These are phyloP conservation scores for Dasyurus viverrinus DNA, from an alignment of 2,113 vertebrate genomes.

Conservation along the genomic window DNA sequence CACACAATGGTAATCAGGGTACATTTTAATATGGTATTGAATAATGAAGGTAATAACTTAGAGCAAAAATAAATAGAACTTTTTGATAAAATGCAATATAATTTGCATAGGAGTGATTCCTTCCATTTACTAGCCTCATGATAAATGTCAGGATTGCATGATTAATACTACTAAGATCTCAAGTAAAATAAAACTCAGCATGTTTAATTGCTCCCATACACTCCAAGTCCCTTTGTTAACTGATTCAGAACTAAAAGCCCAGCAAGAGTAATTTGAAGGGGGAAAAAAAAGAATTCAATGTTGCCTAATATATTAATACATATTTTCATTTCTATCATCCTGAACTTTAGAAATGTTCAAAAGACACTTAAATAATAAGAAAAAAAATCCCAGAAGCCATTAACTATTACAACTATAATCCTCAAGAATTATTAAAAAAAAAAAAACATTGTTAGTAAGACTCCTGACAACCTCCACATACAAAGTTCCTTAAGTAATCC, in stretches of 20 bases:
- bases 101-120: slow-evolving; percentile 57
- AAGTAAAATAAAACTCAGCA: slow-evolving; percentile 30
- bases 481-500: slow-evolving; percentile 70
- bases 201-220: slow-evolving; percentile 1
- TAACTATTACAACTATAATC: slow-evolving; percentile 28
- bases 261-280: slow-evolving; percentile 15
- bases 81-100: slow-evolving; percentile 65
- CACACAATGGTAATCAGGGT: slow-evolving; percentile 62
- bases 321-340: slow-evolving; percentile 20
- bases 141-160: slow-evolving; percentile 27
- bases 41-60: slow-evolving; percentile 76
- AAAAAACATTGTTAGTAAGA: slow-evolving; percentile 57
- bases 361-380: slow-evolving; percentile 42
- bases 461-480: slow-evolving; percentile 58
- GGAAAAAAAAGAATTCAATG: not conserved
- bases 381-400: slow-evolving; percentile 34
- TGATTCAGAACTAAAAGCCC: not conserved
- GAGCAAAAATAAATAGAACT: slow-evolving; percentile 69
- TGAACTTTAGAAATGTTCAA: slow-evolving; percentile 37
- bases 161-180: slow-evolving; percentile 36
- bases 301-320: slow-evolving; percentile 26
- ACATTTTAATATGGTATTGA: slow-evolving; percentile 65
- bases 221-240: not conserved
- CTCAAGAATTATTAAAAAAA: slow-evolving; percentile 46
- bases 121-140: slow-evolving; percentile 33